Conservation (phyloP, 2,113 vertebrate genomes). For the Hiodon alosoides region DNA sequence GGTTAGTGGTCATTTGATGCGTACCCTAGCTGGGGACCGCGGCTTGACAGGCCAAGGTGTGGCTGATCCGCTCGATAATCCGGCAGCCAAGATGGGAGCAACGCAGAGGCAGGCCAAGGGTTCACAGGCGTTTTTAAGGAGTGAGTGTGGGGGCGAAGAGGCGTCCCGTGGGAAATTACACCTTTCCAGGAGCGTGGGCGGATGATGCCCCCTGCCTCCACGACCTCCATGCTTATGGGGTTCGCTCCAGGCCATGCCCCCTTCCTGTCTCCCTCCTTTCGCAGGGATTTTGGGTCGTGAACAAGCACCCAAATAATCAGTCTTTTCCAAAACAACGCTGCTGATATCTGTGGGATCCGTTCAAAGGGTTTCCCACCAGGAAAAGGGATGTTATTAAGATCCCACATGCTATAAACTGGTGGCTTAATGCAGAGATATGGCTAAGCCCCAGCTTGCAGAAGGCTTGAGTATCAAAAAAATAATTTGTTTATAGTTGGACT, state of each 20-base stretch:
- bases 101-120: constrained; percentile 12
- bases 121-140: not conserved
- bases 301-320: not conserved
- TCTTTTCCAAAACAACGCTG: not conserved
- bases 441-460: not conserved
- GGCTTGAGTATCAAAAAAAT: not conserved
- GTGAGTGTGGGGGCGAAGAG: not conserved
- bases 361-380: not conserved
- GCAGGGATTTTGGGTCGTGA: not conserved
- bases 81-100: constrained; percentile 1
- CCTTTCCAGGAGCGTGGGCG: not conserved
- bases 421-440: not conserved
- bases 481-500: constrained; percentile 11
- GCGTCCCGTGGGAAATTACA: constrained; percentile 12
- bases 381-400: not conserved
- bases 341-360: not conserved
- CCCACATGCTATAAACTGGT: not conserved
- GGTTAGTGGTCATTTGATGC: constrained; percentile 13
- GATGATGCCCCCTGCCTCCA: not conserved
- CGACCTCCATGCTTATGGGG: not conserved
- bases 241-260: not conserved
- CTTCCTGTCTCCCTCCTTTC: not conserved
- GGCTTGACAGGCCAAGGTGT: constrained; percentile 12
- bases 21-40: not conserved
- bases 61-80: constrained; percentile 23